Percentiles rank a stretch among this genome's conserved stretches.
Conservation (phyloP, 2,888 invertebrate genomes). For the Julus scanicus region DNA sequence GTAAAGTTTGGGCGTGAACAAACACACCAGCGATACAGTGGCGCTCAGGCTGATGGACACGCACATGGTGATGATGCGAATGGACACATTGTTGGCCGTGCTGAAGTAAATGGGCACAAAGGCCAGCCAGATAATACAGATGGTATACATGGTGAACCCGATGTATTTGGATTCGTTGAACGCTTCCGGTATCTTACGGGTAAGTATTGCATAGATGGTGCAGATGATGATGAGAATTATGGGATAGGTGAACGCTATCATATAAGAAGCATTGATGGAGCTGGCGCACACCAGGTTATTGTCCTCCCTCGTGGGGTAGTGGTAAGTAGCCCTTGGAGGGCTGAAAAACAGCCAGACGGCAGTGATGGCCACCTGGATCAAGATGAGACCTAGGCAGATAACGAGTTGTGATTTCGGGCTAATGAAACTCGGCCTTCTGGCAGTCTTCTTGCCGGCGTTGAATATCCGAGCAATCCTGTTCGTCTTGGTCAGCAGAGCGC, state of each 20-base stretch:
- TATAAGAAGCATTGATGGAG: constrained; percentile 84
- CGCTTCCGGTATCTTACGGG: constrained; percentile 96
- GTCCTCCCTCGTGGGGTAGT: constrained; percentile 90
- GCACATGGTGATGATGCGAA: constrained; percentile 94
- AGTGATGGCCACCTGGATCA: constrained; percentile 75
- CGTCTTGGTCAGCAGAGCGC: constrained; percentile 95
- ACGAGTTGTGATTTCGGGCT: constrained; percentile 68
- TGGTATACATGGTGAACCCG: constrained; percentile 99
- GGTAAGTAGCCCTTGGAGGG: constrained; percentile 88
- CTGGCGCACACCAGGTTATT: constrained; percentile 93
- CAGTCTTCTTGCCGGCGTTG: constrained; percentile 66
- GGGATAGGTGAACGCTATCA: constrained; percentile 80
- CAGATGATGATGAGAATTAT: constrained; percentile 89
- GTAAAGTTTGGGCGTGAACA: constrained; percentile 93
- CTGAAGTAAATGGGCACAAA: constrained; percentile 76
- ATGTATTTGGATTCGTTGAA: constrained; percentile 86
- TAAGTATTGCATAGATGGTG: constrained; percentile 94
- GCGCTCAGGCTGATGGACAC: constrained; percentile 94
- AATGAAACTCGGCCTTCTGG: constrained; percentile 67
- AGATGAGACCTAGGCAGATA: constrained; percentile 66
- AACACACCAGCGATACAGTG: constrained; percentile 90
- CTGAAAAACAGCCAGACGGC: constrained; percentile 92
- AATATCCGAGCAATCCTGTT: constrained; percentile 96
- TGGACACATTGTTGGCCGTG: constrained; percentile 72
- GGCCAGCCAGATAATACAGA: constrained; percentile 97